A percentile compares a stretch with the other conserved stretches of the same genome.
Evolutionary conservation across 2,797 vertebrate species (phyloP).

Genomic region (Enteromius mattozi): DNA sequence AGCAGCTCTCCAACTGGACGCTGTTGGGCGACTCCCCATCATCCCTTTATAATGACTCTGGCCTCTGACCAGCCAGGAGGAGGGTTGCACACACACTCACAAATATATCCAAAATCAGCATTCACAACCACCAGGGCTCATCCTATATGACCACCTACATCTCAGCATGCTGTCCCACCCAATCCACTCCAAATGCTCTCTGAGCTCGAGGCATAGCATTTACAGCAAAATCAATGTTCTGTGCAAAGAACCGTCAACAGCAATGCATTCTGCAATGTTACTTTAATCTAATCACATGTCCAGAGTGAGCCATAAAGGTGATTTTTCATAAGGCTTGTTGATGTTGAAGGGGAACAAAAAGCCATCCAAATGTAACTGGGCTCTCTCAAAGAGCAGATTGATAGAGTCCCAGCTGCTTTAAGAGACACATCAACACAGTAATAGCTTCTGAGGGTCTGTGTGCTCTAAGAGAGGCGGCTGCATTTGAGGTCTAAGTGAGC

Average conservation of each 20-base stretch:
- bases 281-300: constrained; percentile 32
- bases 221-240: constrained; percentile 23
- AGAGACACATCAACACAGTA: constrained; percentile 19
- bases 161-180: neutral
- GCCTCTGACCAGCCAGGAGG: constrained; percentile 39
- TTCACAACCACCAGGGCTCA: constrained; percentile 1
- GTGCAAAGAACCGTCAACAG: constrained; percentile 22
- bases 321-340: constrained; percentile 14
- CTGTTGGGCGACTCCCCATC: constrained; percentile 38
- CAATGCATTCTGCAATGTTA: constrained; percentile 32
- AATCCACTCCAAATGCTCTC: constrained; percentile 39
- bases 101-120: constrained; percentile 17
- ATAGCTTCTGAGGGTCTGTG: constrained; percentile 15
- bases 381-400: neutral
- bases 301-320: constrained; percentile 20
- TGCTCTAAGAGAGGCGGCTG: neutral
- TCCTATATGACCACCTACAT: constrained; percentile 34
- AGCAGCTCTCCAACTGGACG: constrained; percentile 29
- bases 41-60: constrained; percentile 33
- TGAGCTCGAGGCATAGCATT: neutral
- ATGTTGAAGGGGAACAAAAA: neutral
- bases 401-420: constrained; percentile 21
- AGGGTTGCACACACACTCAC: constrained; percentile 3
- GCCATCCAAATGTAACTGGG: neutral
- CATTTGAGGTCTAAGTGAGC: constrained; percentile 30